Base-by-base conservation (phyloP, 2,888 invertebrate species). In the Oscheius onirici region DNA sequence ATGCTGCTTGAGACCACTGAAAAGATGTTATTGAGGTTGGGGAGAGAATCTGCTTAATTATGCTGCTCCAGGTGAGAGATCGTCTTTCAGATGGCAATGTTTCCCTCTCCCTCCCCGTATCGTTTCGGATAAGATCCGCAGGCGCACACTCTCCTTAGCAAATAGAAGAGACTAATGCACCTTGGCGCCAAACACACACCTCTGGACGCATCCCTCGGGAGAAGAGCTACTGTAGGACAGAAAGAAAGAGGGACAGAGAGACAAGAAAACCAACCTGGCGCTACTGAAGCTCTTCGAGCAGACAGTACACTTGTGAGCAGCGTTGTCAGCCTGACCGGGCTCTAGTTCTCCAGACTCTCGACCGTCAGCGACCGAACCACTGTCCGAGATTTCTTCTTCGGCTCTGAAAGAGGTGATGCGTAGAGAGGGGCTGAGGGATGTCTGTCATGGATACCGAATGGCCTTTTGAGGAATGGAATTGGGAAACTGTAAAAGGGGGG, bases 281-380 rank as follows among this genome's bases (percentile, higher is more conserved):
- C 97, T 96, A 58, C 94, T 95, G 90, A 99, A 99, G 74, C 96
- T 96, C 91, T 99, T 99, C 79, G 97, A 97, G 90, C 99, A 99
- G 90, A 97, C 95, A 74, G 93, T 92, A 88, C 99, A 99, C 83
- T 95, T 95, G 92, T 99, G 97, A 88, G 94, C 93, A 87, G 97
- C 92, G 68, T 96, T 96, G 79, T 79, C 79, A 13, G 26, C 49
- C 51, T 79, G 76, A 26, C 76, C 77, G 1, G 76, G 76, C 34
- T 71, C 71, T 3, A 79, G 61, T 61, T 79, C 77, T 5, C 74
- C 77, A 2, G 52, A 61, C 57, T 76, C 78, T n/a, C 75, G 49
- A 17, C 72, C 71, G 49, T 69, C 69, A n/a, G 63, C 55, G n/a
- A n/a, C n/a, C 10, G 70, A 70, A 22, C 49, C 61, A 3, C 41